phyloP scores from a whole-genome alignment of 2,113 vertebrate species.

The Strix uralensis region DNA sequence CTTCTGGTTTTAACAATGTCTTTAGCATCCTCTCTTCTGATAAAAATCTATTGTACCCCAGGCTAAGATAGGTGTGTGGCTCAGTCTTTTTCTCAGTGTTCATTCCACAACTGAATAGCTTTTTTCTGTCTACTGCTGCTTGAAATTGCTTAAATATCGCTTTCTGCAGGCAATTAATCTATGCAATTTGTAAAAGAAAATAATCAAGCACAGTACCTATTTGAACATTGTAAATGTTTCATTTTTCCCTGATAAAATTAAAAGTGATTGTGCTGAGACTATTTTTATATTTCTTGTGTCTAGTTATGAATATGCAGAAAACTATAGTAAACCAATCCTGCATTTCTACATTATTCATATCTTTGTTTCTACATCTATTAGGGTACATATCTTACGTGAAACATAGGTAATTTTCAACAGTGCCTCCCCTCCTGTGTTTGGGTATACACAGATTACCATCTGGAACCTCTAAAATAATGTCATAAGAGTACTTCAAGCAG shows the following conservation, averaged over 20 bases:
- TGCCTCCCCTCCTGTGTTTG: neutral
- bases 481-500: neutral
- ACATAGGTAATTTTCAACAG: neutral
- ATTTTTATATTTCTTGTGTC: neutral
- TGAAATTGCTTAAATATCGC: neutral
- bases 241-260: neutral
- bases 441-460: neutral
- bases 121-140: neutral
- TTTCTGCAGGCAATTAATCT: neutral
- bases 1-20: neutral
- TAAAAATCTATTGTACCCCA: neutral
- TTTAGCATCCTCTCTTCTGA: neutral
- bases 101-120: neutral
- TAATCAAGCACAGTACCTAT: neutral
- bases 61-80: neutral
- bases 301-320: neutral
- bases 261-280: neutral
- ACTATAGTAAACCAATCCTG: neutral
- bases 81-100: neutral
- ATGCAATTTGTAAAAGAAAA: neutral
- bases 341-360: neutral
- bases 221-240: neutral
- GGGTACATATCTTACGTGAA: neutral
- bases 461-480: neutral
- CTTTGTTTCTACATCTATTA: neutral